Conservation (phyloP, 2,888 invertebrate genomes). For the Bhutanitis thaidina region DNA sequence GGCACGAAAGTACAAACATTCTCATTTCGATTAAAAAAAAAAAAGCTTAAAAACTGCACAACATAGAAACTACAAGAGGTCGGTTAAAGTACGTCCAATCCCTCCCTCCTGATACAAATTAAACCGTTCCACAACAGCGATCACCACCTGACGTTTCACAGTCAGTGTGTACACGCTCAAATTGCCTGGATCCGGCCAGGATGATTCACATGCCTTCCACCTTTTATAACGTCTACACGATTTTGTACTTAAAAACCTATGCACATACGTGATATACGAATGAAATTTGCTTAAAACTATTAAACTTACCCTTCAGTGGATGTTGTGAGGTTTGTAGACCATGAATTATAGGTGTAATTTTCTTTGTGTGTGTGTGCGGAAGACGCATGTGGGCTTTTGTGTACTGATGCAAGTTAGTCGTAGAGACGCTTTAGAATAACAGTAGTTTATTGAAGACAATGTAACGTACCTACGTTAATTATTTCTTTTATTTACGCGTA, state of each 20-base stretch:
- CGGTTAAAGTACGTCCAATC: neutral
- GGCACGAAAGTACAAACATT: too few relatives aligned
- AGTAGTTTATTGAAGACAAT: too few relatives aligned
- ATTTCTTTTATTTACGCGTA: too few relatives aligned
- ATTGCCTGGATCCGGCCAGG: conserved; percentile 18
- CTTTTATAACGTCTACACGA: conserved; percentile 9
- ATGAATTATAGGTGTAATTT: conserved; percentile 4
- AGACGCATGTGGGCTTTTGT: neutral
- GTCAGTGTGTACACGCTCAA: conserved; percentile 12
- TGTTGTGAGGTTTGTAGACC: conserved; percentile 6
- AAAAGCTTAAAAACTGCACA: neutral
- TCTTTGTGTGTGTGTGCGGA: neutral
- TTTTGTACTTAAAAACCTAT: conserved; percentile 9
- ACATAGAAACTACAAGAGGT: neutral
- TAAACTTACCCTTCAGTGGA: conserved; percentile 9
- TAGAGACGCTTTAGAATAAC: too few relatives aligned
- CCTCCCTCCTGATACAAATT: conserved; percentile 12
- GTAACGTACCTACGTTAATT: too few relatives aligned
- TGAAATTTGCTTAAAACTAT: neutral
- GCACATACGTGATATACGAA: conserved; percentile 6
- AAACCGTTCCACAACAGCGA: conserved; percentile 13
- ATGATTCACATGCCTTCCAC: conserved; percentile 12
- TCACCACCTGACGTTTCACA: conserved; percentile 16
- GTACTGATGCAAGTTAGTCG: neutral
- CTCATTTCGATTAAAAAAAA: too few relatives aligned